Conservation (phyloP, 2,888 invertebrate genomes). For the Ormyrus rosae region DNA sequence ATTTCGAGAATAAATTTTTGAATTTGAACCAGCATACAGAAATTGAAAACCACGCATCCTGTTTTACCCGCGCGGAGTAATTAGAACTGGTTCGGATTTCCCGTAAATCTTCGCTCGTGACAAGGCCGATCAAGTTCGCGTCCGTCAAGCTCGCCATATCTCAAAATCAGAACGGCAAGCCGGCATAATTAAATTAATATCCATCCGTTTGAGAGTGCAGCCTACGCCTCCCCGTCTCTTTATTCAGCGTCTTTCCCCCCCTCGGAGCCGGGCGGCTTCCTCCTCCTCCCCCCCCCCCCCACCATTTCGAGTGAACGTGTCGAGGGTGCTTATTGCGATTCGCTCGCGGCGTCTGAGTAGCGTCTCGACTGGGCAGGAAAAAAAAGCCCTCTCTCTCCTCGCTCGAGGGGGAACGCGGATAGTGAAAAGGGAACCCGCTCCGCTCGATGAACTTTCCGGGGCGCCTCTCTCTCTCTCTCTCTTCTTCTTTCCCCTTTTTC, state of each 20-base stretch:
- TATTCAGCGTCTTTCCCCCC: constrained; percentile 19
- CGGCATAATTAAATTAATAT: constrained; percentile 37
- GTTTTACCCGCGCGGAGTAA: too few species aligned
- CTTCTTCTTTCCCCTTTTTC: too few species aligned
- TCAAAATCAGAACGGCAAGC: constrained; percentile 22
- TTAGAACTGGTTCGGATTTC: too few species aligned
- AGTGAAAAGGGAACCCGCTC: constrained; percentile 8
- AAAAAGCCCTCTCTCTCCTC: not conserved
- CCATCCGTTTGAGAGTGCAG: not conserved
- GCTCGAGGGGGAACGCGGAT: too few species aligned
- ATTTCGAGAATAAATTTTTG: too few species aligned
- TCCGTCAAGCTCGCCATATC: too few species aligned
- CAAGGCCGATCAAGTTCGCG: too few species aligned
- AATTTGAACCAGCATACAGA: too few species aligned
- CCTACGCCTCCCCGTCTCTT: constrained; percentile 11
- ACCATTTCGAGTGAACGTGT: constrained; percentile 56
- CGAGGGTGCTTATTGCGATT: constrained; percentile 62
- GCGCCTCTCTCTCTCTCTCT: not conserved
- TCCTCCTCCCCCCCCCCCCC: too few species aligned
- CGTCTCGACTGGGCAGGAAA: constrained; percentile 34
- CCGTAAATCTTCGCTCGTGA: too few species aligned
- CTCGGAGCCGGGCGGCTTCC: not conserved
- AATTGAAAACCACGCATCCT: too few species aligned
- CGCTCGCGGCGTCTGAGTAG: constrained; percentile 53
- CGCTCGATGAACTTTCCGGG: constrained; percentile 12